A percentile compares a stretch with the other conserved stretches of the same genome.
Conservation (phyloP, 2,797 vertebrate species). For the Petrocephalus schoutedeni region DNA sequence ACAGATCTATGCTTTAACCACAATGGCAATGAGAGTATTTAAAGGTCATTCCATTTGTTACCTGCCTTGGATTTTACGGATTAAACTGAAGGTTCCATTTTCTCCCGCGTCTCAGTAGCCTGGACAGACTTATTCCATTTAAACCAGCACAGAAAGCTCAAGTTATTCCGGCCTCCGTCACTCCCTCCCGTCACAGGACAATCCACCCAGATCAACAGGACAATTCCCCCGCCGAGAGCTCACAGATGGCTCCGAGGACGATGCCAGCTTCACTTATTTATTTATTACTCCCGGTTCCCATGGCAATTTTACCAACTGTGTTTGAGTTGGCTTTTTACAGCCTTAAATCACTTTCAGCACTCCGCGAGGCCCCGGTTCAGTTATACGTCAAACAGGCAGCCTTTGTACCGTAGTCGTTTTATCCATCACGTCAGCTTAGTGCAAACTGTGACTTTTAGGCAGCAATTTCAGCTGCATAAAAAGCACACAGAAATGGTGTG, state of each 20-base stretch:
- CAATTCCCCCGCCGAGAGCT: constrained; percentile 14
- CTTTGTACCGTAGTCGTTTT: not conserved
- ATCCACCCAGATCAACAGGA: constrained; percentile 18
- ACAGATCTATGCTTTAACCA: not conserved
- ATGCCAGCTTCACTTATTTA: constrained; percentile 26
- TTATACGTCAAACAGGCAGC: not conserved
- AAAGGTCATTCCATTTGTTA: not conserved
- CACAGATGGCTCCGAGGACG: constrained; percentile 15
- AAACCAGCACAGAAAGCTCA: not conserved
- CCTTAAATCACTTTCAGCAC: not conserved
- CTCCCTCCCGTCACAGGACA: not conserved
- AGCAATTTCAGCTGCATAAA: not conserved
- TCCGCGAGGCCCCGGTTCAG: not conserved
- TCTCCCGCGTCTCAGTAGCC: not conserved
- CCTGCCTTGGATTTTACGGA: not conserved
- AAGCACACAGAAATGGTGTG: not conserved
- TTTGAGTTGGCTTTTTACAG: not conserved
- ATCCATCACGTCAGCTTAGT: not conserved
- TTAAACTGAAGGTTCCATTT: not conserved
- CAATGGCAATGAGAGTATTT: not conserved
- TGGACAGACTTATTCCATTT: not conserved
- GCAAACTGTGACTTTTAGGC: not conserved
- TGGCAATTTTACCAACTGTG: constrained; percentile 19
- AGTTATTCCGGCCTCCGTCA: not conserved
- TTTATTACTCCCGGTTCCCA: constrained; percentile 19